phyloP scores from a whole-genome alignment of 1,140 invertebrate species.

The Zaprionus davidi region DNA sequence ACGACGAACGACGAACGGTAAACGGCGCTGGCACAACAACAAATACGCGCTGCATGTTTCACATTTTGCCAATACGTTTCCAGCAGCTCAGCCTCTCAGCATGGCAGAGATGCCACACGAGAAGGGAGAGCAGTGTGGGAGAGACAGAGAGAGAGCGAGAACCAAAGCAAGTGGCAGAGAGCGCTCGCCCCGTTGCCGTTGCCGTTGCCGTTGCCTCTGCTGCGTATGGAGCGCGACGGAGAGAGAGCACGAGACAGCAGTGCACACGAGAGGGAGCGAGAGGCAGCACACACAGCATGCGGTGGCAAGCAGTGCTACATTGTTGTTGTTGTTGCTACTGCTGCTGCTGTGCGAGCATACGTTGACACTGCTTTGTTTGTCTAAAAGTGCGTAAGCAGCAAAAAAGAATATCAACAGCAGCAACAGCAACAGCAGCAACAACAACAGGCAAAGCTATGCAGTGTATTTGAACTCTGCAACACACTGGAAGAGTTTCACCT shows the following conservation, averaged over 20 bases:
- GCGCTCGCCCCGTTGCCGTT: background rate
- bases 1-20: slow-evolving; percentile 26
- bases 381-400: slow-evolving; percentile 21
- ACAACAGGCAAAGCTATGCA: slow-evolving; percentile 6
- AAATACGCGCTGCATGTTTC: slow-evolving; percentile 45
- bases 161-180: background rate
- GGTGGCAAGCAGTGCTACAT: background rate
- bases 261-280: background rate
- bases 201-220: background rate
- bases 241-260: background rate
- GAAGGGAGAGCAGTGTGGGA: slow-evolving; percentile 24
- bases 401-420: slow-evolving; percentile 7
- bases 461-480: slow-evolving; percentile 24
- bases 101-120: slow-evolving; percentile 14
- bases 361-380: slow-evolving; percentile 4
- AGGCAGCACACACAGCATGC: background rate
- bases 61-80: slow-evolving; percentile 52
- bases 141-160: slow-evolving; percentile 7
- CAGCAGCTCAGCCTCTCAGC: slow-evolving; percentile 20
- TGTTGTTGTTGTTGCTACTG: slow-evolving; percentile 16
- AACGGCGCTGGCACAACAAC: slow-evolving; percentile 38
- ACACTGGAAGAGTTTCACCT: background rate
- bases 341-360: background rate
- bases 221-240: background rate
- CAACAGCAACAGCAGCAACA: slow-evolving; percentile 16